A percentile compares a stretch with the other conserved stretches of the same genome.
These are phyloP conservation scores for Marmota flaviventris DNA, from an alignment of 2,113 vertebrate genomes.

Conservation along the genomic window DNA sequence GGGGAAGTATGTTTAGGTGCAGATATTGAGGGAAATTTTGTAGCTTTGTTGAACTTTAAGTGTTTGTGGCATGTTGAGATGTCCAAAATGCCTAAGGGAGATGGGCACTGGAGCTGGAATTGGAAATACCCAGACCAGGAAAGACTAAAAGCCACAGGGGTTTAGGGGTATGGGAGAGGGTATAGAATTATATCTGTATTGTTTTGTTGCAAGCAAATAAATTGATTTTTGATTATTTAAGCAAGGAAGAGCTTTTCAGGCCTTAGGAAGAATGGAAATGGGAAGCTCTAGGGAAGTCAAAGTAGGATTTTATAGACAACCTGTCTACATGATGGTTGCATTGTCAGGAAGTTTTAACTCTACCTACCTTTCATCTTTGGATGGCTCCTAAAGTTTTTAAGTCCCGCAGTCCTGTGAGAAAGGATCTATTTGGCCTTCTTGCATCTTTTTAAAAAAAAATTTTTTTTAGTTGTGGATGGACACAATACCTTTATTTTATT, in stretches of 20 bases:
- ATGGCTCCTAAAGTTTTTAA: neutral
- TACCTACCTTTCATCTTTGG: neutral
- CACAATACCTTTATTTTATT: too few species aligned
- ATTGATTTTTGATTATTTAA: neutral
- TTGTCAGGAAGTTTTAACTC: neutral
- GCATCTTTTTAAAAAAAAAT: neutral
- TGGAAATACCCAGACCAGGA: neutral
- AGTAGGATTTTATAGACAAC: neutral
- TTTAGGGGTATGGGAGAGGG: neutral
- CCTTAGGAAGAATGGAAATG: neutral
- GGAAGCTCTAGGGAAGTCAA: neutral
- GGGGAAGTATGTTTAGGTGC: neutral
- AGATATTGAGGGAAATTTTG: neutral
- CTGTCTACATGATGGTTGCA: neutral
- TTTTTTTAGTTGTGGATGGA: too few species aligned
- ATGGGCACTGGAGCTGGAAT: neutral
- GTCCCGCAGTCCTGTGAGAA: neutral
- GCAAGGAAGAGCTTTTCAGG: neutral
- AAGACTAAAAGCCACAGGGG: neutral
- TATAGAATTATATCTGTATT: neutral
- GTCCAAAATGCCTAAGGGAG: neutral
- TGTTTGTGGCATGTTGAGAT: neutral
- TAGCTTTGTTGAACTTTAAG: neutral
- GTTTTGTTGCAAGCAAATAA: slow-evolving; percentile 1
- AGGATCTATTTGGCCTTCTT: neutral